Percentiles rank a stretch among this genome's conserved stretches.
phyloP scores from a whole-genome alignment of 1,140 invertebrate species.

The Temnothorax nylanderi region DNA sequence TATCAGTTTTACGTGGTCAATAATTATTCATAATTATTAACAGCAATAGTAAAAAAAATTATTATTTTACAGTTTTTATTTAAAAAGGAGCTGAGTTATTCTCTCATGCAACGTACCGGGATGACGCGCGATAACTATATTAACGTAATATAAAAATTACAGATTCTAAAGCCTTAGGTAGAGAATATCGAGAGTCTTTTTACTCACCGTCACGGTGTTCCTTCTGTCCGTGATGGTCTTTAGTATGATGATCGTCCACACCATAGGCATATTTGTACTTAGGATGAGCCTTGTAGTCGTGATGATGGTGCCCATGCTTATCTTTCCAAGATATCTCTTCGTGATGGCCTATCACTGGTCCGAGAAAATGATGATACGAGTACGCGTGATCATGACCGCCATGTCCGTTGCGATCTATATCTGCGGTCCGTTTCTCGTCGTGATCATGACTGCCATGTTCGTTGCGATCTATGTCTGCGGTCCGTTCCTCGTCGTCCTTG shows the following conservation, averaged over 20 bases:
- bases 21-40: background rate
- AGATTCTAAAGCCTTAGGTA: background rate
- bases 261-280: slow-evolving; percentile 79
- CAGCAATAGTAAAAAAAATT: background rate
- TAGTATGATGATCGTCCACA: slow-evolving; percentile 79
- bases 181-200: background rate
- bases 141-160: background rate
- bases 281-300: slow-evolving; percentile 78
- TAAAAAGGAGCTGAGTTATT: background rate
- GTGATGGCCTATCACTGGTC: slow-evolving; percentile 72
- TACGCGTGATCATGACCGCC: slow-evolving; percentile 65
- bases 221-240: slow-evolving; percentile 79
- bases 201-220: slow-evolving; percentile 77
- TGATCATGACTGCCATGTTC: slow-evolving; percentile 46
- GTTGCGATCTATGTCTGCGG: background rate
- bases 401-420: slow-evolving; percentile 6
- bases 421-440: background rate
- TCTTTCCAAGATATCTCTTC: slow-evolving; percentile 72
- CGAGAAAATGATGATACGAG: slow-evolving; percentile 76
- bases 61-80: background rate
- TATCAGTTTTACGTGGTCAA: background rate
- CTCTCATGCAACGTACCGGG: background rate
- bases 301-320: slow-evolving; percentile 72
- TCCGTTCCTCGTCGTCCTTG: background rate
- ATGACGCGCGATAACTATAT: background rate